These are phyloP conservation scores for Arge pagana DNA, from an alignment of 2,888 invertebrate species.

Conservation along the genomic window DNA sequence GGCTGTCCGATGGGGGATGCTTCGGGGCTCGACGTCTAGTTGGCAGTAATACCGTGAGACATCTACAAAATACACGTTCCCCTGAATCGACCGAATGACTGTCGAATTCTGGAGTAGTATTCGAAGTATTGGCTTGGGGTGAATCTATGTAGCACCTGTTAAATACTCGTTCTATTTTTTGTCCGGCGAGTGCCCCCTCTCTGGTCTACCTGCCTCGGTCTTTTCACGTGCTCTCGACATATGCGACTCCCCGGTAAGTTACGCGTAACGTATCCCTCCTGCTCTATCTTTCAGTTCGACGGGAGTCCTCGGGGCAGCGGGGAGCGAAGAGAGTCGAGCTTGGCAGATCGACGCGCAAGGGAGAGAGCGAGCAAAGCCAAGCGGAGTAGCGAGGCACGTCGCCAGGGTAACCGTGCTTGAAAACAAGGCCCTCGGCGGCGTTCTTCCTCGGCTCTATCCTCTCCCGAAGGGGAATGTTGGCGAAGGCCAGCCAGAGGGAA, in stretches of 20 bases:
- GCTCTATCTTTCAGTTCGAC: neutral
- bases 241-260: conserved; percentile 23
- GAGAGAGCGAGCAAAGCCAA: conserved; percentile 21
- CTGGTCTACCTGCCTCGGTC: no score
- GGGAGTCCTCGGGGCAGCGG: conserved; percentile 11
- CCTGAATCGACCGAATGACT: no score
- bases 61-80: no score
- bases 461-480: neutral
- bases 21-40: no score
- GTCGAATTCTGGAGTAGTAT: no score
- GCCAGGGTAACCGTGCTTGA: conserved; percentile 43
- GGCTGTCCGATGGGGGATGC: no score
- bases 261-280: conserved; percentile 11
- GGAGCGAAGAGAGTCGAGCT: neutral
- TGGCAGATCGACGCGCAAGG: conserved; percentile 11
- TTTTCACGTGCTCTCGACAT: conserved; percentile 35
- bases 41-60: no score
- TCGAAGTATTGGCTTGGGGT: no score
- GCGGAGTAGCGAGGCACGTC: conserved; percentile 34
- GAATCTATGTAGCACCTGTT: no score
- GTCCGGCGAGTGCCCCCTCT: no score
- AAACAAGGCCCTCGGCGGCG: conserved; percentile 38
- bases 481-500: neutral
- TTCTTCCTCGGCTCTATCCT: neutral
- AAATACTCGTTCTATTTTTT: no score